Conservation (phyloP, 1,140 invertebrate genomes). For the Drosophila suzukii region DNA sequence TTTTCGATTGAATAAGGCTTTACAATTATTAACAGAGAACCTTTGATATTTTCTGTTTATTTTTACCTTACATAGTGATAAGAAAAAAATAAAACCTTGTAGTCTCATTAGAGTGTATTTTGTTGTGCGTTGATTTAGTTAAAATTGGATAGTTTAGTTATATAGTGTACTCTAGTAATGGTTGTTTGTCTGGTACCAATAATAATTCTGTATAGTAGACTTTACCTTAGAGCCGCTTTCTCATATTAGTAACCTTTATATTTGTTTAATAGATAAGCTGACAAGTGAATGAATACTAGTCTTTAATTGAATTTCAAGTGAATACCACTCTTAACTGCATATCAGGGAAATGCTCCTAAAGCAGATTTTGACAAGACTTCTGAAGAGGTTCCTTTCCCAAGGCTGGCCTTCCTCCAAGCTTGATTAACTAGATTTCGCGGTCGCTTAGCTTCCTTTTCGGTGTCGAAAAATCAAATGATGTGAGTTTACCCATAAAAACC, state of each 20-base stretch:
- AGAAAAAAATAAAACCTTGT: too few species aligned
- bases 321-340: background rate
- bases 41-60: too few species aligned
- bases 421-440: conserved; percentile 31
- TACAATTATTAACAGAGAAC: too few species aligned
- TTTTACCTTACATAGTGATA: background rate
- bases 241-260: background rate
- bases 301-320: background rate
- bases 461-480: conserved; percentile 47
- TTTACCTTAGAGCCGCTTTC: background rate
- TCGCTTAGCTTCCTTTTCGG: conserved; percentile 46
- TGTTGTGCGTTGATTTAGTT: background rate
- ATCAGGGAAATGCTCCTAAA: too few species aligned
- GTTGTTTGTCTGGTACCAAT: background rate
- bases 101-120: too few species aligned
- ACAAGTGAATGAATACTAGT: background rate
- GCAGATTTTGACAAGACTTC: background rate
- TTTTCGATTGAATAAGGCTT: too few species aligned
- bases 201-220: background rate
- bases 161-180: too few species aligned
- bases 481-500: conserved; percentile 26
- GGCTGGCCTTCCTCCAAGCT: conserved; percentile 16
- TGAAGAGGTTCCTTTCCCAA: background rate
- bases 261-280: background rate
- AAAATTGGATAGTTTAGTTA: too few species aligned